Evolutionary conservation across 2,797 vertebrate species (phyloP).

Genomic region (Falco concolor): DNA sequence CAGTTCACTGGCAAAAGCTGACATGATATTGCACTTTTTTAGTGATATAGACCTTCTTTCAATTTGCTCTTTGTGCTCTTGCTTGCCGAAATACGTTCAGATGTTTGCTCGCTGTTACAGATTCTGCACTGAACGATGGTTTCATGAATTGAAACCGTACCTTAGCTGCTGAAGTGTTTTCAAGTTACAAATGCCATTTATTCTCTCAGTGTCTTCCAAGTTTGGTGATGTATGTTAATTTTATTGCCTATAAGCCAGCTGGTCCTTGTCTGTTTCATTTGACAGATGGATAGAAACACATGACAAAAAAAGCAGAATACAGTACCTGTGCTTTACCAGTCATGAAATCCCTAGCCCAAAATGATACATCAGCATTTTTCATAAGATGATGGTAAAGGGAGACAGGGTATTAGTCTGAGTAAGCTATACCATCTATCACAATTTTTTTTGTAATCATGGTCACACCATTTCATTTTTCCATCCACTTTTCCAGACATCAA

Average conservation of each 20-base stretch:
- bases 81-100: rapidly evolving
- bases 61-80: neutral
- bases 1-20: neutral
- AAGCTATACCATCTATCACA: neutral
- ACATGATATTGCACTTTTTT: neutral
- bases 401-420: neutral
- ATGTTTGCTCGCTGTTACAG: neutral
- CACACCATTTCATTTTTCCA: neutral
- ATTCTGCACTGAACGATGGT: neutral
- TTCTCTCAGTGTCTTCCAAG: neutral
- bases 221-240: neutral
- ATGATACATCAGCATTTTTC: neutral
- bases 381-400: neutral
- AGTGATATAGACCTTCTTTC: neutral
- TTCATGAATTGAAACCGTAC: neutral
- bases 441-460: neutral
- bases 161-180: neutral
- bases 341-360: neutral
- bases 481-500: neutral
- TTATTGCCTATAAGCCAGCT: neutral
- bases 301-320: neutral
- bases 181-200: neutral
- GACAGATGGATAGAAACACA: neutral
- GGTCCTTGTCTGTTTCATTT: neutral
- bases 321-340: neutral